Conservation (phyloP, 2,888 invertebrate species). For the Eupithecia subumbrata region DNA sequence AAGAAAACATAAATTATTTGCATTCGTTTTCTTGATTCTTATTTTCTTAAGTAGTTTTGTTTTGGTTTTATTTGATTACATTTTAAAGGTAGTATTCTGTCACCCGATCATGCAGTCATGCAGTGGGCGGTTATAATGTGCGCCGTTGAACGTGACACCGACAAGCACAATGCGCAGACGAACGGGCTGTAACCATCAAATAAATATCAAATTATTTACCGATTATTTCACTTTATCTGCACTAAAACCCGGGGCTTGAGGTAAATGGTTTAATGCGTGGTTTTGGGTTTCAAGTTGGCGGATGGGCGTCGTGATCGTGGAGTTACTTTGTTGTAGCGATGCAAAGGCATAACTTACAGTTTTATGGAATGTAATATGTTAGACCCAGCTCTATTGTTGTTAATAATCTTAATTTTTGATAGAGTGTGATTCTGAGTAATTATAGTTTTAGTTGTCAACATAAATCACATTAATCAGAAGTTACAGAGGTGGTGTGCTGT, state of each 20-base stretch:
- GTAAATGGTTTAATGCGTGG: not conserved
- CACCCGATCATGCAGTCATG: conserved; percentile 8
- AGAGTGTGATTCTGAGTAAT: not conserved
- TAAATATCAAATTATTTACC: conserved; percentile 17
- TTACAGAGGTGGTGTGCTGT: not conserved
- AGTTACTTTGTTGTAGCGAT: not conserved
- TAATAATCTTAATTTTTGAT: not conserved
- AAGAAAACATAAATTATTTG: not conserved
- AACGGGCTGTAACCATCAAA: conserved; percentile 12
- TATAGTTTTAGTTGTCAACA: not conserved
- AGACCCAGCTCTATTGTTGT: not conserved
- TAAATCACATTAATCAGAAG: not conserved
- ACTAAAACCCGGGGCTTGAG: not conserved
- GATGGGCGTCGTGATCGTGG: not conserved
- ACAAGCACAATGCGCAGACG: conserved; percentile 22
- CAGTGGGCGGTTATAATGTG: conserved; percentile 27
- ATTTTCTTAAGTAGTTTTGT: not conserved
- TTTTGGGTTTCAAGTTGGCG: not conserved
- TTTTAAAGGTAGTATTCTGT: conserved; percentile 14
- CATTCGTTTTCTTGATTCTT: not conserved
- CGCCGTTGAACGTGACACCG: conserved; percentile 25
- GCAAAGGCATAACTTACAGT: not conserved
- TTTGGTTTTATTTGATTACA: not conserved
- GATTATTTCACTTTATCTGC: conserved; percentile 4
- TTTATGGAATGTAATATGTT: not conserved